Base-by-base conservation (phyloP, 1,140 invertebrate species). In the Brachionus plicatilis region DNA sequence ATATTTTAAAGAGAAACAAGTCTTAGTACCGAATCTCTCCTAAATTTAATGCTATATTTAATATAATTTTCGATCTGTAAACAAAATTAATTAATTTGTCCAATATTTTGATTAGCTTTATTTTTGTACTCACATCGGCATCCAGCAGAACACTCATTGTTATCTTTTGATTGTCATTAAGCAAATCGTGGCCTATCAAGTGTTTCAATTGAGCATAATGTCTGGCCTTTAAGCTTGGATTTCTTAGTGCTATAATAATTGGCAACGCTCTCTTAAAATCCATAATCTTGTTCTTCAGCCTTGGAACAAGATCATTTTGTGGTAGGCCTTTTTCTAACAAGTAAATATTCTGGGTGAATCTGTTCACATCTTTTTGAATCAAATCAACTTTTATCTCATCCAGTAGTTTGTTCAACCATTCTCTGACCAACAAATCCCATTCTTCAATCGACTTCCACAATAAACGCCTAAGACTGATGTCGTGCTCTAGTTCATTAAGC, bases 281-380 rank as follows among this genome's bases (percentile, higher is more conserved):
- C 86, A 94, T 92, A 0, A 95, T 94, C 66, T 92, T 93, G 84
- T 92, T 92, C 87, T 93, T 94, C 8, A 95, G 90, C 47, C 90
- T 90, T 0, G 93, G 93, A 0, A 95, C 91, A 41, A 95, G 92
- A 85, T 94, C 91, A 88, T 95, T 95, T 2, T 90, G 87, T 0
- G 94, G 94, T 14, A 95, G 87, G 56, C 89, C 88, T 88, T 90
- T 90, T 82, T 90, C 88, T 24, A 90, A 85, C 87, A 90, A 88
- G 79, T 88, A 89, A 2, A 90, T 87, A 29, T 89, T 89, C 85
- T 90, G 89, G 41, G 87, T 89, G 83, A 89, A 88, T 84, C 88
- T 86, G 84, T 88, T 89, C 14, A 90, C 88, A 86, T 88, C 87
- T 85, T 90, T 89, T 87, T 89, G 89, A 17, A 90, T 84, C 11